These are phyloP conservation scores for Mamestra configurata DNA, from an alignment of 1,140 invertebrate species.

Conservation along the genomic window DNA sequence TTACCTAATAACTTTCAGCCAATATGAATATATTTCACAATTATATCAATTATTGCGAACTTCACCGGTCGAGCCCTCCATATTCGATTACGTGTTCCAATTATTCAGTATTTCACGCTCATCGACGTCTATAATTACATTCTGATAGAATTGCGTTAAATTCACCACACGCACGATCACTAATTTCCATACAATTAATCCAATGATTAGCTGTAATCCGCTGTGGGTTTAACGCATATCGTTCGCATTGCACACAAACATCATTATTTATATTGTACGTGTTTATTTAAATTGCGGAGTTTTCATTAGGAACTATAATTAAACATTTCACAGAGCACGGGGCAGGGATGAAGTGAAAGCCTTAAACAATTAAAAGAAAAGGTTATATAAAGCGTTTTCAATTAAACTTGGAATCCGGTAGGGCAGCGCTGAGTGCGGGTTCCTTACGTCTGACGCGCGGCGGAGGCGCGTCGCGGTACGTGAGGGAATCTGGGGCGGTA, in stretches of 20 bases:
- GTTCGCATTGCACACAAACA: slow-evolving; percentile 56
- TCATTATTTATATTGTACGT: slow-evolving; percentile 45
- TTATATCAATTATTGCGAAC: slow-evolving; percentile 51
- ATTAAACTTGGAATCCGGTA: slow-evolving; percentile 82
- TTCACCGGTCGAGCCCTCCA: slow-evolving; percentile 55
- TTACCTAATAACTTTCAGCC: slow-evolving; percentile 13
- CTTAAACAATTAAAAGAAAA: slow-evolving; percentile 82
- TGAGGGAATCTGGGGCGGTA: slow-evolving; percentile 73
- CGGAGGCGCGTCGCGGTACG: slow-evolving; percentile 55
- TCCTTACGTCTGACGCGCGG: slow-evolving; percentile 63
- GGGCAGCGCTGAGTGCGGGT: slow-evolving; percentile 67
- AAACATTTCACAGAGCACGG: slow-evolving; percentile 55
- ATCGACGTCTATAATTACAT: slow-evolving; percentile 85
- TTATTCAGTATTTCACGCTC: slow-evolving; percentile 85
- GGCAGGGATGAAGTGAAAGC: slow-evolving; percentile 64
- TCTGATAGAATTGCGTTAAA: slow-evolving; percentile 84
- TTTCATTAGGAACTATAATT: slow-evolving; percentile 63
- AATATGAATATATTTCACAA: slow-evolving; percentile 51
- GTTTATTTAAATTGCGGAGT: slow-evolving; percentile 57
- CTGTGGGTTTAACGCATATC: slow-evolving; percentile 66
- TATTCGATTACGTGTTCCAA: slow-evolving; percentile 82
- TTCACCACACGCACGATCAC: slow-evolving; percentile 73
- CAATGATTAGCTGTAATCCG: slow-evolving; percentile 80
- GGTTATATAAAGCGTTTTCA: slow-evolving; percentile 79
- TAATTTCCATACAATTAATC: slow-evolving; percentile 84